Base-by-base conservation (phyloP, 2,113 vertebrate species). In the Lycocorax pyrrhopterus region DNA sequence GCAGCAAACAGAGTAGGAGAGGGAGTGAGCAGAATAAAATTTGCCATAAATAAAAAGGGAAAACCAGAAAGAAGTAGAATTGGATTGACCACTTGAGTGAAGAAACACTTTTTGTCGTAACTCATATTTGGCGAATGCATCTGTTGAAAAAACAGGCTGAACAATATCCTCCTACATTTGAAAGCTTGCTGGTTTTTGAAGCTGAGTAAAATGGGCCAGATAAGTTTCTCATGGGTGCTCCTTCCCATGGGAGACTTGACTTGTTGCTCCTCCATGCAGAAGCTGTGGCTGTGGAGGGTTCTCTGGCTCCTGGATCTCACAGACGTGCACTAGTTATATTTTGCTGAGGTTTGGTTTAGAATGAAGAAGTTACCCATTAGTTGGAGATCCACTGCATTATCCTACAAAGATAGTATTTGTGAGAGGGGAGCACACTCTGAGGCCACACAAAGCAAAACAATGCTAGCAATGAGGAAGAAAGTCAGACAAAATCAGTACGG, bases 211-310 rank as follows among this genome's bases (percentile, higher is more conserved):
- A 62, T 22, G 8, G 8, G n/a, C 27, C 52, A 68, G 16, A 35
- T 78, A 14, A 77, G 21, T 51, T 86, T 77, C 6, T 39, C 5
- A 19, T 4, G 8, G 29, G 11, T 29, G 12, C 12, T 51, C 2
- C 32, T 64, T 90, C 23, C n/a, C 1, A 0, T 11, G 41, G 1
- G 2, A 49, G 30, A 35, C 56, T 14, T 76, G 29, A 10, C 18
- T 19, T 33, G 9, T 20, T 2, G 0, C 16, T 89, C 29, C 14
- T 16, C 0, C 2, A 33, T 0, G 1, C 32, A 20, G n/a, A 75
- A 91, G 16, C 16, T 59, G 30, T n/a, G 33, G 30, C 49, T 82
- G 25, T 20, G 14, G 37, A 11, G 6, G 14, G 9, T 4, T 47
- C 26, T 75, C 15, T 46, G 13, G 13, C 32, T 56, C 9, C 56